phyloP scores from a whole-genome alignment of 2,113 vertebrate species.

The Baryphthengus martii region DNA sequence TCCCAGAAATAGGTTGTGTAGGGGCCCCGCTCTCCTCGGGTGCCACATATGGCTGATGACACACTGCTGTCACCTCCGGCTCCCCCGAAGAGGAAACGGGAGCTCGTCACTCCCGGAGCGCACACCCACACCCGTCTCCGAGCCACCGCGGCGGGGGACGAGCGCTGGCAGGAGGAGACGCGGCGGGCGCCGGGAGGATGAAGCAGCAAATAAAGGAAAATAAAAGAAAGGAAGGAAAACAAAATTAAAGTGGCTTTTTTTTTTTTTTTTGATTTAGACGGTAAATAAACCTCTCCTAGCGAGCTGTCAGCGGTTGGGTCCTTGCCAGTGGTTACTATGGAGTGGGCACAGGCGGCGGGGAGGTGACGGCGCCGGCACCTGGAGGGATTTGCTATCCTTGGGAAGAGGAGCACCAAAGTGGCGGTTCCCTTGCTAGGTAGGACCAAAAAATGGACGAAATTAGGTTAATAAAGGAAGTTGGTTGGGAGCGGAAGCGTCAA shows the following conservation, averaged over 20 bases:
- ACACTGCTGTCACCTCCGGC: conserved; percentile 17
- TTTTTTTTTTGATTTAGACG: no score
- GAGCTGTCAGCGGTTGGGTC: no score
- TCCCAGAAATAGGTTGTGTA: background rate
- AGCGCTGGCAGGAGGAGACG: background rate
- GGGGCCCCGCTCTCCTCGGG: background rate
- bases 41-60: background rate
- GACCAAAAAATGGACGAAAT: background rate
- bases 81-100: conserved; percentile 10
- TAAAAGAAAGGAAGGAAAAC: no score
- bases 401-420: no score
- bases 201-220: background rate
- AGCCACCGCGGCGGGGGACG: background rate
- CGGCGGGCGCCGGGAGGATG: background rate
- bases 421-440: no score
- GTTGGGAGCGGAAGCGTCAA: background rate
- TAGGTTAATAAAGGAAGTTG: background rate
- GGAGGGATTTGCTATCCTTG: no score
- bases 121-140: background rate
- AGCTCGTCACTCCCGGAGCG: background rate
- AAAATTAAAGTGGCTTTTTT: background rate
- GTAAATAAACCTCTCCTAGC: background rate
- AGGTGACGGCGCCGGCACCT: no score
- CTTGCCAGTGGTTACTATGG: no score
- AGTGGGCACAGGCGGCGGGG: no score